phyloP scores from a whole-genome alignment of 2,888 invertebrate species.

The Luperina nickerlii region DNA sequence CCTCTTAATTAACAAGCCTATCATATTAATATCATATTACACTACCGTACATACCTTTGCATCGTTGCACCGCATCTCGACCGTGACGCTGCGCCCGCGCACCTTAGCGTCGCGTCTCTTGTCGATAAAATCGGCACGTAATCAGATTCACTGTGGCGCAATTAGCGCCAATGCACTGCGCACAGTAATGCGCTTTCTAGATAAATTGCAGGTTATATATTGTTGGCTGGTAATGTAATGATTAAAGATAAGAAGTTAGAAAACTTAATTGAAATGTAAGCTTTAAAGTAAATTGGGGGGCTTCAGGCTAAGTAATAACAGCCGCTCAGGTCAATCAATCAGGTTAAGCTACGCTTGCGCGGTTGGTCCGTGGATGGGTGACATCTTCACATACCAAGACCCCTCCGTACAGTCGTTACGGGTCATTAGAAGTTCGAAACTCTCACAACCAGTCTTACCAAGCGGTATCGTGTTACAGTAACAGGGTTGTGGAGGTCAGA shows the following conservation, averaged over 20 bases:
- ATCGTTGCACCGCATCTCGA: constrained; percentile 51
- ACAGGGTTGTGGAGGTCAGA: no score
- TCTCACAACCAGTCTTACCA: background rate
- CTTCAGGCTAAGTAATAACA: background rate
- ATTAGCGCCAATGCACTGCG: constrained; percentile 48
- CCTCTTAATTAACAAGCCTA: constrained; percentile 2
- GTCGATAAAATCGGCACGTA: constrained; percentile 55
- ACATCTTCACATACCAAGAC: background rate
- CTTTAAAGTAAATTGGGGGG: background rate
- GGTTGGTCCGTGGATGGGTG: background rate
- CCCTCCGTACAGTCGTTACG: background rate
- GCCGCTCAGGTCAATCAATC: background rate
- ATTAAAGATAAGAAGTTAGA: background rate
- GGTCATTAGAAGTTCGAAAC: background rate
- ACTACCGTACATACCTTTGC: constrained; percentile 39
- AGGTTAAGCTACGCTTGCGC: background rate
- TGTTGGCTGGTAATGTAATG: no score
- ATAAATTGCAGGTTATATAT: background rate
- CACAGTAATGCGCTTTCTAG: constrained; percentile 21
- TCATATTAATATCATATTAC: constrained; percentile 17
- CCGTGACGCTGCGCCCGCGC: constrained; percentile 57
- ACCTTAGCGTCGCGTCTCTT: constrained; percentile 3
- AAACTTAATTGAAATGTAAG: background rate
- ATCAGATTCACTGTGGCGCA: constrained; percentile 53
- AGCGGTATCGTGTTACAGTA: no score